Base-by-base conservation (phyloP, 2,797 vertebrate species). In the Arnoldichthys spilopterus region DNA sequence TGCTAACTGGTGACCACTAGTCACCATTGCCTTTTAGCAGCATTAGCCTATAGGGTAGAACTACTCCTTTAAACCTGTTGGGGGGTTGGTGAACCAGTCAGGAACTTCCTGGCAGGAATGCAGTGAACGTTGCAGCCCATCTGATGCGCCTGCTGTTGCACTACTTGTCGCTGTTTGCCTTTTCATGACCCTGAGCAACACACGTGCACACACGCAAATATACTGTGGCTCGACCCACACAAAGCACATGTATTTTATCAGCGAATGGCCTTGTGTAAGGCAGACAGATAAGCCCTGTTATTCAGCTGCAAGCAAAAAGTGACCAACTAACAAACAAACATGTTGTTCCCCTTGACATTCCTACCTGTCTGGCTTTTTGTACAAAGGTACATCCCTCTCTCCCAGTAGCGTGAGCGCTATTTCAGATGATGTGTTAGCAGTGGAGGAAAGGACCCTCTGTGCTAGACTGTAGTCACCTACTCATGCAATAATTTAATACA, bases 281-380 rank as follows among this genome's bases (percentile, higher is more conserved):
- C 73, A 73, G 58, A 67, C 71, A 87, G 88, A 92, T 89, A 89
- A 83, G 69, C 51, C 54, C 79, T 84, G 84, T 83, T 77, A 87
- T 90, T 87, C 40, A 63, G 28, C 79, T 24, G 82, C 71, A 77
- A 84, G 77, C 74, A 71, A 68, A 77, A 30, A 54, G 83, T 87
- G 83, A 88, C 64, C 86, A 77, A 88, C 74, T 47, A 72, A 79
- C 74, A 72, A 72, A 79, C 74, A 72, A 6, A 6, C 30, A 51
- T 67, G 77, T 67, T 79, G 71, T 74, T 74, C 69, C 28, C 51
- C 67, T 72, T 58, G 30, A 62, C 83, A 72, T 86, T 87, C 74
- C 85, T 85, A 72, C 6, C 75, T 64, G 70, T 78, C 66, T 37
- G 64, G 61, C 81, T 82, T 40, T 82, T 74, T 79, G 43, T 63